Evolutionary conservation across 2,888 invertebrate genomes (phyloP), one percentile per base, ranked within the genome.

Genomic region (Diarsia rubi): DNA sequence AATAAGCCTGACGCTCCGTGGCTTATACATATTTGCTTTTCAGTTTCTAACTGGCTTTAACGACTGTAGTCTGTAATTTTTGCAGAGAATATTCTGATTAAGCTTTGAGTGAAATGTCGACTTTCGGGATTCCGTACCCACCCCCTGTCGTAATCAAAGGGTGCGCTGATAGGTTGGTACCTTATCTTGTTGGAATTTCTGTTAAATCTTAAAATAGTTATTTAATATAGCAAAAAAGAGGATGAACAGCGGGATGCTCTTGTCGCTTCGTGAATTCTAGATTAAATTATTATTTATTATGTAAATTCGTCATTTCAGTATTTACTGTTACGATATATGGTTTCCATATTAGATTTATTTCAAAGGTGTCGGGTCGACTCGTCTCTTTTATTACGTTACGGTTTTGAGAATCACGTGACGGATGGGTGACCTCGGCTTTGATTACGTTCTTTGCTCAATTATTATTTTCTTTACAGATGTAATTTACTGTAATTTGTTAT

Each of bases 341-440:
- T 42, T 82, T 45, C 11, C 14, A 68, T 83, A 83, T 83, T 69
- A 66, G 44, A 73, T 82, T 78, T 44, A n/a, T 27, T 31, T 42
- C 62, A 24, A 63, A 78, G 67, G 67, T 57, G 31, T 59, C n/a
- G 42, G 19, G 60, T 49, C 49, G 68, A 57, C 21, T 59, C 31
- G 27, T 42, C 44, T 71, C 24, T 42, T 68, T 65, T 81, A 75
- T 73, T 84, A 70, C 8, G 60, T 80, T 75, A 72, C 14, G 37
- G 19, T 19, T 75, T 77, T 64, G 37, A 12, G 49, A 37, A 62
- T 44, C 60, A 64, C 49, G 66, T 80, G 82, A 73, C 72, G 63
- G 70, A 83, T 79, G 16, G 31, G 11, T 24, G 27, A 27, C 49
- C 44, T 73, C 0, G 16, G 3, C n/a, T 79, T 63, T 59, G 27